Percentiles rank a stretch among this genome's conserved stretches.
Conservation (phyloP, 2,113 vertebrate genomes). For the Proterorhinus semilunaris region DNA sequence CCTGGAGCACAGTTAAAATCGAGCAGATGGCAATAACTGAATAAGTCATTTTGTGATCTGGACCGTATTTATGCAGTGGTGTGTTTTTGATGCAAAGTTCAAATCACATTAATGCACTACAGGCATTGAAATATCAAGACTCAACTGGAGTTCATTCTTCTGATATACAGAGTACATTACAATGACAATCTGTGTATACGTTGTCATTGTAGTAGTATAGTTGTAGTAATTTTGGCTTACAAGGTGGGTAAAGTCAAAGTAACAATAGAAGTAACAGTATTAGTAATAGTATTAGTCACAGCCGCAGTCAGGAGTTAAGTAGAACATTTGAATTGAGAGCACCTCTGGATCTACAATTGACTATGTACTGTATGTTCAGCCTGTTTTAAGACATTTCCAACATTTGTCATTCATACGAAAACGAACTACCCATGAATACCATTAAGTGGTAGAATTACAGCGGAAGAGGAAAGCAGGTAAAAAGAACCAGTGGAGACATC, state of each 20-base stretch:
- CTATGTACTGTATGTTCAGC: background rate
- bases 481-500: slow-evolving; percentile 26
- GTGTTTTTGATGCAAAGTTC: background rate
- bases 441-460: slow-evolving; percentile 18
- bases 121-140: background rate
- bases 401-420: slow-evolving; percentile 31
- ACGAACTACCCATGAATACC: slow-evolving; percentile 17
- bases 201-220: too few relatives aligned
- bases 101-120: background rate
- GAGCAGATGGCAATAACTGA: slow-evolving; percentile 9
- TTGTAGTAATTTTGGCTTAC: too few relatives aligned
- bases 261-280: background rate
- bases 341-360: too few relatives aligned
- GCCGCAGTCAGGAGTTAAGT: too few relatives aligned
- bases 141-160: background rate
- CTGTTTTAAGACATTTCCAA: background rate
- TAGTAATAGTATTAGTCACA: background rate
- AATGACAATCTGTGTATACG: too few relatives aligned
- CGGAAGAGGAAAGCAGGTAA: slow-evolving; percentile 37
- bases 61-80: background rate
- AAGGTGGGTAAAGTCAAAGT: too few relatives aligned
- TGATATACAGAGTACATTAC: too few relatives aligned
- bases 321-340: too few relatives aligned
- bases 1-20: slow-evolving; percentile 2
- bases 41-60: slow-evolving; percentile 2